Percentiles rank a stretch among this genome's conserved stretches.
Evolutionary conservation across 2,888 invertebrate species (phyloP).

Genomic region (Diogma glabrata): DNA sequence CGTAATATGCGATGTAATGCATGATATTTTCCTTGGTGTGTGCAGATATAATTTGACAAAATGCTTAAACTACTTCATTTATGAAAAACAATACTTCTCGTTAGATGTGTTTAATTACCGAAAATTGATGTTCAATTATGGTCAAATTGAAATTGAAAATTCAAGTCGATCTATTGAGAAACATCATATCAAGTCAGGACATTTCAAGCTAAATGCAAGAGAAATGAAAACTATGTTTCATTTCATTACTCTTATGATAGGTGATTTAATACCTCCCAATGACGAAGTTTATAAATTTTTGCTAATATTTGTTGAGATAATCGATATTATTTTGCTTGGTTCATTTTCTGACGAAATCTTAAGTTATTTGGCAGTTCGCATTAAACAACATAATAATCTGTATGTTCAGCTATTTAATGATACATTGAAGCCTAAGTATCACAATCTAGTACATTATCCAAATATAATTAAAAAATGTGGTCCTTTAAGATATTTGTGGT

Average conservation of each 20-base stretch:
- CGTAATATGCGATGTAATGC: too few relatives aligned
- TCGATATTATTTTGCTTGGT: neutral
- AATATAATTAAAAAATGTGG: too few relatives aligned
- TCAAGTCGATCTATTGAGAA: neutral
- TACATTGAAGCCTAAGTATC: too few relatives aligned
- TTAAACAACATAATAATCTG: too few relatives aligned
- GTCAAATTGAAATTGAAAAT: constrained; percentile 3
- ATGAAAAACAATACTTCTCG: neutral
- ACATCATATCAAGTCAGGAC: neutral
- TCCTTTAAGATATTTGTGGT: too few relatives aligned
- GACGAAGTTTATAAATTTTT: constrained; percentile 2
- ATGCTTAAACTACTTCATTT: neutral
- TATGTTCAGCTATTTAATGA: too few relatives aligned
- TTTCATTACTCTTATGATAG: constrained; percentile 4
- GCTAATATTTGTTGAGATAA: neutral
- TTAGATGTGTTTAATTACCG: neutral
- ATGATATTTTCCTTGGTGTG: too few relatives aligned
- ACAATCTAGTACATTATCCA: too few relatives aligned
- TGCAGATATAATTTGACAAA: too few relatives aligned
- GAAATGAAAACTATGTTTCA: neutral
- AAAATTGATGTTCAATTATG: constrained; percentile 1
- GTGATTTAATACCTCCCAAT: neutral
- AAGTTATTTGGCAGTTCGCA: neutral
- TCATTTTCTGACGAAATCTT: neutral
- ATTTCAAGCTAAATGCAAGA: neutral